Evolutionary conservation across 2,113 vertebrate species (phyloP).

Genomic region (Martes martes): DNA sequence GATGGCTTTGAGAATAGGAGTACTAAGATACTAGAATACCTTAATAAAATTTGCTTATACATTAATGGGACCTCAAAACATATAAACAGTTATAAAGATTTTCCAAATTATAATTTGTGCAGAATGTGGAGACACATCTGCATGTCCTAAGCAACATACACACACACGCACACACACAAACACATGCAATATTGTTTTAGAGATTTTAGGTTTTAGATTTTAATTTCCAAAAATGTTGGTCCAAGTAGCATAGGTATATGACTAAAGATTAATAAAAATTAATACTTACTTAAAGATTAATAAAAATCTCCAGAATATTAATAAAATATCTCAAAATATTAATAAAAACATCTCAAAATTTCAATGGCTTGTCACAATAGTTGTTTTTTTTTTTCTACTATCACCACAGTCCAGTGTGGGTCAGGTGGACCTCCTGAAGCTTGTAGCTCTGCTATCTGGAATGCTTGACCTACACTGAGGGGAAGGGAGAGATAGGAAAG

Average conservation of each 20-base stretch:
- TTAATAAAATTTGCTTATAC: not conserved
- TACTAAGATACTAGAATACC: not conserved
- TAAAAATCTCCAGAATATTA: constrained; percentile 17
- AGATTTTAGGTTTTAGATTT: constrained; percentile 13
- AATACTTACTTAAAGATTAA: not conserved
- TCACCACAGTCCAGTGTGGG: not conserved
- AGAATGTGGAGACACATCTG: not conserved
- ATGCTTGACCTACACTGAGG: not conserved
- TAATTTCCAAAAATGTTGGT: constrained; percentile 2
- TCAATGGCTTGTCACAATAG: not conserved
- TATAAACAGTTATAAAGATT: constrained; percentile 3
- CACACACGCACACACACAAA: not conserved
- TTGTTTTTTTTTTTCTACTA: not conserved
- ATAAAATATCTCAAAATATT: not conserved
- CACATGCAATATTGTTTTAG: not conserved
- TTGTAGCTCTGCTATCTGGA: not conserved
- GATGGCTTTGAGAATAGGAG: not conserved
- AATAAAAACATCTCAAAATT: not conserved
- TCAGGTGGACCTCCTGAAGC: not conserved
- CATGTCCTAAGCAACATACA: not conserved
- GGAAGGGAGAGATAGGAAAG: not conserved
- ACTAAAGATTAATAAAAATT: constrained; percentile 36
- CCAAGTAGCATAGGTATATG: not conserved
- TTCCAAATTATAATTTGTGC: not conserved
- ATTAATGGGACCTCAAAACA: not conserved